These are phyloP conservation scores for Plectropomus leopardus DNA, from an alignment of 2,113 vertebrate species.

Conservation along the genomic window DNA sequence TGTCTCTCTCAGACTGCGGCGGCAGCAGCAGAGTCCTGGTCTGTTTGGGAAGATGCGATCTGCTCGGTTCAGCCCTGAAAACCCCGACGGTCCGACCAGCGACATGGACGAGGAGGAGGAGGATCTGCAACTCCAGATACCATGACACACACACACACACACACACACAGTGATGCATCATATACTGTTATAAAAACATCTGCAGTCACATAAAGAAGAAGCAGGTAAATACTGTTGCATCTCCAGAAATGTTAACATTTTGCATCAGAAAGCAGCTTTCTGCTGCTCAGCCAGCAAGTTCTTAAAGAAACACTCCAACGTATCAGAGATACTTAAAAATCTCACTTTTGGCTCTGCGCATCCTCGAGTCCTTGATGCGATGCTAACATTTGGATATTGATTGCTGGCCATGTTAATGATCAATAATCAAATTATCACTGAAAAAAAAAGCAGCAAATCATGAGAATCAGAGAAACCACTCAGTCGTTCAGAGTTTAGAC, in stretches of 20 bases:
- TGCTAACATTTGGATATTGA: background rate
- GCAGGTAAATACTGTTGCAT: background rate
- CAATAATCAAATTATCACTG: background rate
- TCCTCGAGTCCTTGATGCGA: background rate
- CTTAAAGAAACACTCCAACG: background rate
- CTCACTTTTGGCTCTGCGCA: background rate
- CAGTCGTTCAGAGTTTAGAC: background rate
- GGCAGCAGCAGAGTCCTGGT: slow-evolving; percentile 92
- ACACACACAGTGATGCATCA: slow-evolving; percentile 13
- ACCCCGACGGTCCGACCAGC: slow-evolving; percentile 86
- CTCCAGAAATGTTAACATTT: background rate
- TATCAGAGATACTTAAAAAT: background rate
- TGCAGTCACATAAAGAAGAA: slow-evolving; percentile 4
- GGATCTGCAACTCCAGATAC: slow-evolving; percentile 94
- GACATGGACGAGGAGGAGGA: slow-evolving; percentile 93
- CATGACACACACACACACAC: slow-evolving; percentile 75
- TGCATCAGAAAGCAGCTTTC: background rate
- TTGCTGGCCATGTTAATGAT: background rate
- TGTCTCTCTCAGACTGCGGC: slow-evolving; percentile 86
- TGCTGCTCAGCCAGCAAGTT: slow-evolving; percentile 9
- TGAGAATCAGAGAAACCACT: background rate
- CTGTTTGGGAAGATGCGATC: slow-evolving; percentile 93
- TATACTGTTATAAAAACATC: background rate
- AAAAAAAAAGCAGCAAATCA: background rate
- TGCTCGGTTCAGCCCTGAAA: slow-evolving; percentile 89